Evolutionary conservation across 2,888 invertebrate species (phyloP), one percentile per base, ranked within the genome.

Genomic region (Nephrotoma flavescens): DNA sequence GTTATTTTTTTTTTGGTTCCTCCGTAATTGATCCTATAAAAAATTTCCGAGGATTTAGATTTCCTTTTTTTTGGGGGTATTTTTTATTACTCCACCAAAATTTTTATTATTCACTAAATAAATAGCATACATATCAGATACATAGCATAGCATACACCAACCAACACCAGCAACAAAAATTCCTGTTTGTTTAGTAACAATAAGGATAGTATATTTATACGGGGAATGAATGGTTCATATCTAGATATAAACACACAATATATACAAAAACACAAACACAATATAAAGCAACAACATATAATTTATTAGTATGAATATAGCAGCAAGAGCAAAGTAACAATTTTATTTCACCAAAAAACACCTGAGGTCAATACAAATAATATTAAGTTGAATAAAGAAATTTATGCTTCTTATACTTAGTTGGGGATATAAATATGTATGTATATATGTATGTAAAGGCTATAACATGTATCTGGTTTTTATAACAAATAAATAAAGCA

Each of bases 331-430:
- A 84, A 42, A 84, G 42, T 84, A 84, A 42, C 84, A 84, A 42
- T 42, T 84, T 84, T 84, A 84, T 84, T 84, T 42, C 84, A 42
- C 42, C 84, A 42, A 83, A 52, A 71, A 84, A 84, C 84, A 84
- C 84, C 84, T 84, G 84, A 42, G 84, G 84, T 84, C 84, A 84
- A 84, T 42, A 84, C 84, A 84, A 84, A 84, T 84, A 84, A 84
- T 71, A 71, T 71, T 71, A 71, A 71, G 71, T 71, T 71, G 71
- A 11, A 31, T 71, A 31, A 71, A 71, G 71, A 71, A 71, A 71
- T 71, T 31, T 71, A 71, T 71, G 31, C 71, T 71, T 71, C 71
- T 31, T 71, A 19, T 71, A 71, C 71, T 31, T 31, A 71, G 71
- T 52, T 52, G n/a, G 19, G 31, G 71, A 44, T 15, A 15, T 57